Percentiles rank a stretch among this genome's conserved stretches.
Conservation (phyloP, 2,113 vertebrate species). For the Alligator sinensis region DNA sequence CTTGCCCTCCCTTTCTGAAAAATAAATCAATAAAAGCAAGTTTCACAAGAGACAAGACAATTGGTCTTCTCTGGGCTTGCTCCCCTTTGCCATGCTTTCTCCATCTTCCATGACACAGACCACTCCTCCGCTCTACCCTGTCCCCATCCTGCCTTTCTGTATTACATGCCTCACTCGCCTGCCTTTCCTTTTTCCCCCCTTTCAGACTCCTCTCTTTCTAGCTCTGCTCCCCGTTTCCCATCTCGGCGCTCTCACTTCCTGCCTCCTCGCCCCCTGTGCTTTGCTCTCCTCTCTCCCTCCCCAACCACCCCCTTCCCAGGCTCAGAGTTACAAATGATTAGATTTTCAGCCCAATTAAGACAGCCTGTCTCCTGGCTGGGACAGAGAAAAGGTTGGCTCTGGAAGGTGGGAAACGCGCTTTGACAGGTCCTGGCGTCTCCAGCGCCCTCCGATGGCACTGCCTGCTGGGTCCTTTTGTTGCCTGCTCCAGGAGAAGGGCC, state of each 20-base stretch:
- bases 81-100: not conserved
- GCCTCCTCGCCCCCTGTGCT: not conserved
- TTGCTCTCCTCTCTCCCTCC: not conserved
- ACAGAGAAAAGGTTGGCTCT: constrained; percentile 68
- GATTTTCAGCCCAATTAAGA: constrained; percentile 81
- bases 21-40: not conserved
- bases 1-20: not conserved
- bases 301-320: constrained; percentile 59
- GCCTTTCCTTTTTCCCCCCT: not conserved
- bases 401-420: constrained; percentile 75
- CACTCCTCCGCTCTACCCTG: not conserved
- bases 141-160: constrained; percentile 17
- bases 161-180: constrained; percentile 11
- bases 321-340: constrained; percentile 78
- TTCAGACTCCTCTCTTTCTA: not conserved
- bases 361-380: constrained; percentile 70
- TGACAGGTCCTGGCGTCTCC: constrained; percentile 79
- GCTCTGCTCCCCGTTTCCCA: not conserved
- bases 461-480: constrained; percentile 77
- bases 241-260: not conserved
- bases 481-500: constrained; percentile 67
- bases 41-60: not conserved
- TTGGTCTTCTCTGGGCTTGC: not conserved
- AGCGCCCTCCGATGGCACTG: constrained; percentile 75
- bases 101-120: rapidly evolving